Percentiles rank a stretch among this genome's conserved stretches.
Evolutionary conservation across 1,140 invertebrate genomes (phyloP).

Genomic region (Eriocheir sinensis): DNA sequence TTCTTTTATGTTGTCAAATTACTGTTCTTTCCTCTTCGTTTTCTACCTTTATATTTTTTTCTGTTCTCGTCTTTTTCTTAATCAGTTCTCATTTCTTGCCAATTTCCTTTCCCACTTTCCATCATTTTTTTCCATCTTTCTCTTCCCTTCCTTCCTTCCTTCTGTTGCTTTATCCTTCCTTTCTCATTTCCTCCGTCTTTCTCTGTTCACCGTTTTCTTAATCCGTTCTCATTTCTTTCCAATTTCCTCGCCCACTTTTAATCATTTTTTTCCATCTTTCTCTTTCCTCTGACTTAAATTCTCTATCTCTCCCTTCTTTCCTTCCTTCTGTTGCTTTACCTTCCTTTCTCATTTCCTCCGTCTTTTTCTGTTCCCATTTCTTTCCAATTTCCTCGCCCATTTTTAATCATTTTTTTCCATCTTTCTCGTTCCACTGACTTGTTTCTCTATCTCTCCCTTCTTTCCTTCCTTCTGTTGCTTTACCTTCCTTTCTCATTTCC

Average conservation of each 20-base stretch:
- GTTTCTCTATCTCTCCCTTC: background rate
- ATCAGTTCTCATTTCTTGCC: background rate
- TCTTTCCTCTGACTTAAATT: too few species aligned
- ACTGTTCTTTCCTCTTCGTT: background rate
- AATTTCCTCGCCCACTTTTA: background rate
- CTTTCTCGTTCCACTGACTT: too few species aligned
- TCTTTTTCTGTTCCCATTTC: too few species aligned
- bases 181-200: background rate
- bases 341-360: background rate
- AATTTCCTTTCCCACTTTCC: background rate
- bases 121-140: background rate
- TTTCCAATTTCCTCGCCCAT: too few species aligned
- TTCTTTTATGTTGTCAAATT: background rate
- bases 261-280: too few species aligned
- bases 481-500: background rate
- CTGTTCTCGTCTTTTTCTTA: background rate
- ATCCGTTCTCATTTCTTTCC: background rate
- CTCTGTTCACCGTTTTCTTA: too few species aligned
- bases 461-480: too few species aligned
- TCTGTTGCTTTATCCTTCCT: background rate
- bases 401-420: too few species aligned
- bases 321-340: too few species aligned
- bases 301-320: too few species aligned
- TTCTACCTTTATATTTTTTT: background rate
- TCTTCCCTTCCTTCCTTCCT: background rate